Conservation (phyloP, 2,888 invertebrate species). For the Palloptera scutellata region DNA sequence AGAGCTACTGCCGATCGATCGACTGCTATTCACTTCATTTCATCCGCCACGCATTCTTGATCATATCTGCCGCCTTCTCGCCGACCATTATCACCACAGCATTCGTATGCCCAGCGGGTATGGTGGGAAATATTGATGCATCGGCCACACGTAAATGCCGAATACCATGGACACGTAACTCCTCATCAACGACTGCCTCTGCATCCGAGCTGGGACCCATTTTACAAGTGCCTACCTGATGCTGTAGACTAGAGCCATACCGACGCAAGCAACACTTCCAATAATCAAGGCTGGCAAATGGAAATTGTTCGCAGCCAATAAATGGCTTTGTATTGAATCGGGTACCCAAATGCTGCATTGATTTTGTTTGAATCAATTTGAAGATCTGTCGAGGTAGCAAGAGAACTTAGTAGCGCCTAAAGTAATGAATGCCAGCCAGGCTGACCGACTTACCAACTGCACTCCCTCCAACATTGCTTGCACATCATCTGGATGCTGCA, state of each 20-base stretch:
- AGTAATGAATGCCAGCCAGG: not conserved
- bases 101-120: conserved; percentile 69
- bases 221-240: conserved; percentile 75
- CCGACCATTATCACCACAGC: conserved; percentile 70
- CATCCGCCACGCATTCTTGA: conserved; percentile 65
- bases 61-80: conserved; percentile 70
- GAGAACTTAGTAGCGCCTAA: conserved; percentile 1
- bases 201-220: conserved; percentile 72
- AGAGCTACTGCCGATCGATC: too few relatives aligned
- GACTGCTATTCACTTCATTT: not conserved
- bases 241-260: conserved; percentile 76
- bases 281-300: conserved; percentile 73
- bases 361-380: conserved; percentile 66
- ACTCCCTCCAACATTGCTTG: conserved; percentile 77
- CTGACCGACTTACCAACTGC: conserved; percentile 68
- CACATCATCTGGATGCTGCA: conserved; percentile 76
- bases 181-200: conserved; percentile 71
- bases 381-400: conserved; percentile 65
- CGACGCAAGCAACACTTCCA: conserved; percentile 79
- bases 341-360: conserved; percentile 68
- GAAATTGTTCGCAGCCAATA: conserved; percentile 72
- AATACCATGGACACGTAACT: conserved; percentile 69
- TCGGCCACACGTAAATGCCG: conserved; percentile 67
- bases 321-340: conserved; percentile 69
- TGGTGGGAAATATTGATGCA: conserved; percentile 70